phyloP scores from a whole-genome alignment of 2,888 invertebrate genomes.

The Eupithecia pulchellata region DNA sequence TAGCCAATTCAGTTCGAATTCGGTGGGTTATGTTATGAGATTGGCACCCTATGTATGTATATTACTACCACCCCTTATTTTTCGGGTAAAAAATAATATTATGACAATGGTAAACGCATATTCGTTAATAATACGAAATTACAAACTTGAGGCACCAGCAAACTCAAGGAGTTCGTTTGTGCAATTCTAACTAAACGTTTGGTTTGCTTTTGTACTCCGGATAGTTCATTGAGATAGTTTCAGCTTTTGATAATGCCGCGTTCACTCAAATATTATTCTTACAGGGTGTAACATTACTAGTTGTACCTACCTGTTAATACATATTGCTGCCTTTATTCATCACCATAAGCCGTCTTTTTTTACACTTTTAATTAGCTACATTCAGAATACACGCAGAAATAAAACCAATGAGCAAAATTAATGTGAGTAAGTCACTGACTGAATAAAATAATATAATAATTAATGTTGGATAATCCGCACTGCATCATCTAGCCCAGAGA shows the following conservation, averaged over 20 bases:
- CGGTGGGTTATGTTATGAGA: no score
- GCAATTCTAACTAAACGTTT: not conserved
- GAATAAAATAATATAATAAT: no score
- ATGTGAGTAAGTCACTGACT: not conserved
- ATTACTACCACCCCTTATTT: no score
- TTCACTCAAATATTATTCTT: not conserved
- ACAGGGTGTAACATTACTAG: not conserved
- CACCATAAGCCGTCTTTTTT: not conserved
- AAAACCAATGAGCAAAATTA: not conserved
- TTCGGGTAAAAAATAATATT: no score
- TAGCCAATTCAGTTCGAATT: no score
- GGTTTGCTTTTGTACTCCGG: not conserved
- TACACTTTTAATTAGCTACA: not conserved
- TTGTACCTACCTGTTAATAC: not conserved
- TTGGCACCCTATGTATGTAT: no score
- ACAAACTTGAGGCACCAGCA: not conserved
- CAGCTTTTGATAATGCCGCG: slow-evolving; percentile 3
- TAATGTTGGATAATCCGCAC: no score
- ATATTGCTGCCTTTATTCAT: not conserved
- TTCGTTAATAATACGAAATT: not conserved
- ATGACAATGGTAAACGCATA: no score
- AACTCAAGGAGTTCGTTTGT: not conserved
- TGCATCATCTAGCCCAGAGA: no score
- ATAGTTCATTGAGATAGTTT: not conserved
- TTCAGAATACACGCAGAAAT: not conserved